phyloP scores from a whole-genome alignment of 2,113 vertebrate genomes.

The Apodemus speciosus region DNA sequence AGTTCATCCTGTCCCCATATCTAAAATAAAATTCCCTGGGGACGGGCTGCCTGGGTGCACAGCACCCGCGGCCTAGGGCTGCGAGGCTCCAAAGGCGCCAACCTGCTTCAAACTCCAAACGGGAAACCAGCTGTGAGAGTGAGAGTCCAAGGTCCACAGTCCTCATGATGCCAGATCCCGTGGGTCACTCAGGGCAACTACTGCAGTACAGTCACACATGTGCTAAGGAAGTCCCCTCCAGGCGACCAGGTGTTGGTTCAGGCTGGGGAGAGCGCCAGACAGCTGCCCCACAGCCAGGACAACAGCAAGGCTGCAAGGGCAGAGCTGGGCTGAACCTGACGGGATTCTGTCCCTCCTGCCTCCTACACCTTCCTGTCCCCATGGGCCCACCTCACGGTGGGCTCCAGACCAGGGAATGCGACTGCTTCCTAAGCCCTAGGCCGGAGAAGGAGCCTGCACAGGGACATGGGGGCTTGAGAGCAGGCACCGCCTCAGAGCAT shows the following conservation, averaged over 20 bases:
- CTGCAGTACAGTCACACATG: background rate
- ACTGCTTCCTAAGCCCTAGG: conserved; percentile 32
- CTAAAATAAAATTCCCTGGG: conserved; percentile 25
- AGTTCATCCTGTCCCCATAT: conserved; percentile 43
- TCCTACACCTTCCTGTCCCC: background rate
- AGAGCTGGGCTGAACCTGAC: background rate
- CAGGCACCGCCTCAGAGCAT: background rate
- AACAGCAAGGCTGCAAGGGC: background rate
- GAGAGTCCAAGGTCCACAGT: conserved; percentile 55
- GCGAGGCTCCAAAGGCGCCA: background rate
- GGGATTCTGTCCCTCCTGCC: background rate
- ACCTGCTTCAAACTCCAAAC: conserved; percentile 38
- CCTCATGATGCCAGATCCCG: conserved; percentile 1
- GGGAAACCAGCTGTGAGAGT: conserved; percentile 60
- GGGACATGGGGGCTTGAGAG: background rate
- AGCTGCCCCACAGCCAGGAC: background rate
- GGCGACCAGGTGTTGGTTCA: background rate
- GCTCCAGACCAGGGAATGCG: background rate
- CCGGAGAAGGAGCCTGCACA: conserved; percentile 1
- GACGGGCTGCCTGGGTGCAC: conserved; percentile 43
- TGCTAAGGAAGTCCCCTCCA: background rate
- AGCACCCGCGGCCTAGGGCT: conserved; percentile 51
- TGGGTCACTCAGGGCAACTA: background rate
- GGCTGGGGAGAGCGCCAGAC: background rate
- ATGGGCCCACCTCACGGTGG: background rate